These are phyloP conservation scores for Troilus luridus DNA, from an alignment of 2,888 invertebrate genomes.

Conservation along the genomic window DNA sequence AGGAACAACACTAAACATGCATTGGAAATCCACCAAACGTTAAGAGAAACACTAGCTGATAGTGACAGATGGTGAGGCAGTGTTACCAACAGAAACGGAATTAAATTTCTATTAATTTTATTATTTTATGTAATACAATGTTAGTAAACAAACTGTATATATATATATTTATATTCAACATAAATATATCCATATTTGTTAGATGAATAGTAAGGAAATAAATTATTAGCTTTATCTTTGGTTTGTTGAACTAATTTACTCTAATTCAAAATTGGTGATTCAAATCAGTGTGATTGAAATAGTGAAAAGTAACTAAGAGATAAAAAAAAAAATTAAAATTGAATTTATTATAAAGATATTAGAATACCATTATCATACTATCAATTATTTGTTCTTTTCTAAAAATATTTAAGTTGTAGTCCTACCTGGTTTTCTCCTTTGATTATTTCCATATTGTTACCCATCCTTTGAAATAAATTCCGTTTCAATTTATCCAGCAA, in stretches of 20 bases:
- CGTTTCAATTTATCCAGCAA: not conserved
- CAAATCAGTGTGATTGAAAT: not conserved
- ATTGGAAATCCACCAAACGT: slow-evolving; percentile 12
- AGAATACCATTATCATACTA: not conserved
- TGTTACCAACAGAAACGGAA: slow-evolving; percentile 46
- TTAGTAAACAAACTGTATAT: not conserved
- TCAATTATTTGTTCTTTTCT: not conserved
- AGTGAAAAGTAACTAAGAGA: not conserved
- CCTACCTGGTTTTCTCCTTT: slow-evolving; percentile 29
- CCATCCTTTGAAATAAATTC: slow-evolving; percentile 8
- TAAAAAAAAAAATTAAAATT: not conserved
- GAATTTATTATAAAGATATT: not conserved
- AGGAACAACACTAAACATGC: not conserved
- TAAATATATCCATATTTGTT: not conserved
- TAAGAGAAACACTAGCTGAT: slow-evolving; percentile 45
- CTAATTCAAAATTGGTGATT: not conserved
- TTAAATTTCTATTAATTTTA: slow-evolving; percentile 14
- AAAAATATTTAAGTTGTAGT: not conserved
- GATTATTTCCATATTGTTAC: not conserved
- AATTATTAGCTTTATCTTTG: not conserved
- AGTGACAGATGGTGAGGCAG: slow-evolving; percentile 54
- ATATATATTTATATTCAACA: no score
- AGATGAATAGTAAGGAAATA: not conserved
- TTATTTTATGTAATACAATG: slow-evolving; percentile 15
- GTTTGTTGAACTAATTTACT: not conserved